These are phyloP conservation scores for Pogonognathellus flavescens DNA, from an alignment of 1,140 invertebrate genomes.

Conservation along the genomic window DNA sequence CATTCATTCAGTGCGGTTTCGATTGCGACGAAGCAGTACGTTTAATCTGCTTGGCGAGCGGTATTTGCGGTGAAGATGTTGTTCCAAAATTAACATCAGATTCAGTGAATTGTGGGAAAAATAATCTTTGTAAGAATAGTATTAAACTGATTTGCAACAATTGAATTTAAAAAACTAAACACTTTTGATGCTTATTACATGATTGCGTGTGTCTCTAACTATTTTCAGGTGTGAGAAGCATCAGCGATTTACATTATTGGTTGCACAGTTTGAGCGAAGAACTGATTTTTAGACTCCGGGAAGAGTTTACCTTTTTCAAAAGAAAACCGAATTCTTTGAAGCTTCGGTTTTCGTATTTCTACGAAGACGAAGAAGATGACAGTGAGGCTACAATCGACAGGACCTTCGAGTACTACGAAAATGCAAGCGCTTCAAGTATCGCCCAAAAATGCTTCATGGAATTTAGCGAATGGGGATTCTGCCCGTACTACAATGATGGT, in stretches of 20 bases:
- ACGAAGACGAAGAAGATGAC: neutral
- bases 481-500: neutral
- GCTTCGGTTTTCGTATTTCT: neutral
- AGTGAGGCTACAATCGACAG: neutral
- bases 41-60: neutral
- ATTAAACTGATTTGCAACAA: too few species aligned
- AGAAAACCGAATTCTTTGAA: neutral
- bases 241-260: neutral
- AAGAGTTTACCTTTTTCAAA: neutral
- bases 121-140: neutral
- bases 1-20: neutral
- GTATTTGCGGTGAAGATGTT: neutral
- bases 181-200: neutral
- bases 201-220: neutral
- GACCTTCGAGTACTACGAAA: neutral
- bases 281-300: neutral
- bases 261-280: neutral
- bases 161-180: neutral
- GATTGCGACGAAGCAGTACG: neutral
- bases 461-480: neutral
- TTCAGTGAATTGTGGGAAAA: neutral
- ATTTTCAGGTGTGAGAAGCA: neutral
- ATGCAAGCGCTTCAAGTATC: neutral
- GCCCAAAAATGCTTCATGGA: neutral
- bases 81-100: neutral